These are phyloP conservation scores for Pelobates cultripes DNA, from an alignment of 2,797 vertebrate species.

Conservation along the genomic window DNA sequence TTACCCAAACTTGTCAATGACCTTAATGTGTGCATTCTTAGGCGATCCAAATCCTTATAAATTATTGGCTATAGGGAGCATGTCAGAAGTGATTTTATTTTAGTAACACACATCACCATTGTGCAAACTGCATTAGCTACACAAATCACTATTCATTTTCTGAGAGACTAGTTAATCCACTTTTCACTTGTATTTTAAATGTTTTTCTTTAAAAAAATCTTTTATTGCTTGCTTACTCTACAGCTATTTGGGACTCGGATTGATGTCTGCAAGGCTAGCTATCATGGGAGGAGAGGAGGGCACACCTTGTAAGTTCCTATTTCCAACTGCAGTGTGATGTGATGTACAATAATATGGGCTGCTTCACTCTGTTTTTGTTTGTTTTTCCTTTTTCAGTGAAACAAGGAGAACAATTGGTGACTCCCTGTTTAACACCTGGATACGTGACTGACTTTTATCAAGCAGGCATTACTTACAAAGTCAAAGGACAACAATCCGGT, in stretches of 20 bases:
- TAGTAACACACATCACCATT: too few relatives aligned
- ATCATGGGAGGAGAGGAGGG: conserved; percentile 84
- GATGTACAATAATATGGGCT: neutral
- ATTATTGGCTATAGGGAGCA: too few relatives aligned
- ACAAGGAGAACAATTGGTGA: conserved; percentile 80
- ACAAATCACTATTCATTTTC: too few relatives aligned
- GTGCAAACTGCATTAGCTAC: too few relatives aligned
- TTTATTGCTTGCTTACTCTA: conserved; percentile 50
- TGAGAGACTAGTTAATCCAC: too few relatives aligned
- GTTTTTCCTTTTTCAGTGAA: conserved; percentile 75
- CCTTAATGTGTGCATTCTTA: too few relatives aligned
- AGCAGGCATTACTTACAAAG: conserved; percentile 80
- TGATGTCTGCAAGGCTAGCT: conserved; percentile 92
- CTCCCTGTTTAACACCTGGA: conserved; percentile 83
- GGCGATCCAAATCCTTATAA: too few relatives aligned
- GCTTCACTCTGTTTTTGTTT: conserved; percentile 61
- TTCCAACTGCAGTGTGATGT: neutral
- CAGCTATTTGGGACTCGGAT: conserved; percentile 93
- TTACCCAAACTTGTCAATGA: too few relatives aligned
- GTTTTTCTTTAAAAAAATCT: neutral
- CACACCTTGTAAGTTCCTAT: conserved; percentile 77
- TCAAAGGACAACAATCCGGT: conserved; percentile 77
- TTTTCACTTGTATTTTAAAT: too few relatives aligned
- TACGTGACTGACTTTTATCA: conserved; percentile 85
- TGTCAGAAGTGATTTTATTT: too few relatives aligned